phyloP scores from a whole-genome alignment of 1,140 invertebrate species.

The Ips typographus region DNA sequence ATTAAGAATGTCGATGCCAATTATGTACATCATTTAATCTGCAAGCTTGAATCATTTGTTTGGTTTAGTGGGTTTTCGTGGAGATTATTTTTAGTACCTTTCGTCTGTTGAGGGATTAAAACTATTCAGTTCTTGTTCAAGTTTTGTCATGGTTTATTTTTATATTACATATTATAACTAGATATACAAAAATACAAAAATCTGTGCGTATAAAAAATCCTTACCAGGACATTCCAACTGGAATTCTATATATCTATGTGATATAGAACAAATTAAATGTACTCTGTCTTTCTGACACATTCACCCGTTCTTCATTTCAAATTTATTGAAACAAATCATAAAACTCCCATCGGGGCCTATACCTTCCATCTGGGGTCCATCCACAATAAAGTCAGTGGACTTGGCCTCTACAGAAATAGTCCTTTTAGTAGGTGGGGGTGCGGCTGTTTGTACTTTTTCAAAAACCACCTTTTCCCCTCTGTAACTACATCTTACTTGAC shows the following conservation, averaged over 20 bases:
- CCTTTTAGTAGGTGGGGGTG: conserved; percentile 8
- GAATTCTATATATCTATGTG: too few species aligned
- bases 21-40: conserved; percentile 2
- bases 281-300: not conserved
- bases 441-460: not conserved
- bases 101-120: too few species aligned
- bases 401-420: conserved; percentile 13
- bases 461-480: not conserved
- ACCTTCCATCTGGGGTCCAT: conserved; percentile 9
- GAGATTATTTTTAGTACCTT: too few species aligned
- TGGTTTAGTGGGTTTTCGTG: not conserved
- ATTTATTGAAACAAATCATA: conserved; percentile 13
- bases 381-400: conserved; percentile 12
- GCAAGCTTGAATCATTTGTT: conserved; percentile 2
- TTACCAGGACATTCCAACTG: too few species aligned
- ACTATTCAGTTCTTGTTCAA: too few species aligned
- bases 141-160: too few species aligned
- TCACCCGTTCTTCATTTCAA: conserved; percentile 7
- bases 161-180: too few species aligned
- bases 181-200: too few species aligned
- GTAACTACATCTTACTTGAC: not conserved
- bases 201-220: too few species aligned
- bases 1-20: conserved; percentile 4
- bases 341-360: conserved; percentile 8
- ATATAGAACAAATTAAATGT: too few species aligned